phyloP scores from a whole-genome alignment of 2,113 vertebrate species.

The Thermophis baileyi region DNA sequence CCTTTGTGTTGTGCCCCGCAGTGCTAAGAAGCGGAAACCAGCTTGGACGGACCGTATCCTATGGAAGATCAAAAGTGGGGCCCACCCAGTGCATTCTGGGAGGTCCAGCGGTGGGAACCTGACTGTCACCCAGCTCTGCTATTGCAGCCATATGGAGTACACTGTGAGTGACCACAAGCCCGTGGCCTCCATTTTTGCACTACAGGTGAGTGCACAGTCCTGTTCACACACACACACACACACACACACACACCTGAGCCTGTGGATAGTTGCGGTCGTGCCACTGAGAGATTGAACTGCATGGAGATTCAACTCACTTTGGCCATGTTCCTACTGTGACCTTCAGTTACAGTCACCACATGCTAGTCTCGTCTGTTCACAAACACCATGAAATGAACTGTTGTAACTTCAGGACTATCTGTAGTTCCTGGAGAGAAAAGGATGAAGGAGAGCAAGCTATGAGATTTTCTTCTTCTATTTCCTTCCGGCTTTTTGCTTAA shows the following conservation, averaged over 20 bases:
- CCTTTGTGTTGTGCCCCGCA: constrained; percentile 52
- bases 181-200: constrained; percentile 84
- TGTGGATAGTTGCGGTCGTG: not conserved
- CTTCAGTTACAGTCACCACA: not conserved
- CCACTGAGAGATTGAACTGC: not conserved
- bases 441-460: no score
- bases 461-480: no score
- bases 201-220: constrained; percentile 76
- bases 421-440: no score
- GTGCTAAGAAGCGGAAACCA: constrained; percentile 94
- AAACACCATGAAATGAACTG: not conserved
- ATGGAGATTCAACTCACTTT: not conserved
- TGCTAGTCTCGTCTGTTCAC: not conserved
- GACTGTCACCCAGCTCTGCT: constrained; percentile 83
- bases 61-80: constrained; percentile 86
- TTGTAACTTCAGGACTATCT: no score
- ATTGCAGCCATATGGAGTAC: constrained; percentile 94
- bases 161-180: constrained; percentile 95
- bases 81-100: constrained; percentile 70
- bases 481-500: no score
- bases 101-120: constrained; percentile 72
- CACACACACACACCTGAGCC: not conserved
- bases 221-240: no score
- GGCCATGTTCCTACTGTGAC: not conserved
- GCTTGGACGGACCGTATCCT: constrained; percentile 98